These are phyloP conservation scores for Galerucella pusilla DNA, from an alignment of 2,888 invertebrate species.

Conservation along the genomic window DNA sequence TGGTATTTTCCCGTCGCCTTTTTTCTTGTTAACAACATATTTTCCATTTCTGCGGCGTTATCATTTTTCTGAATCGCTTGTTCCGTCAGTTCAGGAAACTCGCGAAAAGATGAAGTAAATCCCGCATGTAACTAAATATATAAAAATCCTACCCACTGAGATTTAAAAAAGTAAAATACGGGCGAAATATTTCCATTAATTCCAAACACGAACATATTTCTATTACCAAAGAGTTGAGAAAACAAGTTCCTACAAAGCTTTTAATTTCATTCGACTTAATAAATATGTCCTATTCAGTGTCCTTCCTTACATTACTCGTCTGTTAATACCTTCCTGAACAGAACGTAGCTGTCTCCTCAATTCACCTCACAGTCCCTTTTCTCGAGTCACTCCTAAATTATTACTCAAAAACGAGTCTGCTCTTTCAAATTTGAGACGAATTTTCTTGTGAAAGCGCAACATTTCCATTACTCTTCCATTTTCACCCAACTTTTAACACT, in stretches of 20 bases:
- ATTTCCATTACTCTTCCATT: slow-evolving; percentile 27
- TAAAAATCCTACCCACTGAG: not conserved
- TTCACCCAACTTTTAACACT: slow-evolving; percentile 1
- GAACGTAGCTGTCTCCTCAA: slow-evolving; percentile 16
- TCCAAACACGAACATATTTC: not conserved
- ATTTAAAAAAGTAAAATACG: not conserved
- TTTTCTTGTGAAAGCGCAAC: slow-evolving; percentile 25
- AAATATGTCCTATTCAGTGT: slow-evolving; percentile 3
- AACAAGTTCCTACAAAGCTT: not conserved
- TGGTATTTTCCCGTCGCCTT: too few relatives aligned
- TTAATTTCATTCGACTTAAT: not conserved
- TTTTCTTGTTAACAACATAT: not conserved
- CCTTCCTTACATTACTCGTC: not conserved
- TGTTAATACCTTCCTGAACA: not conserved
- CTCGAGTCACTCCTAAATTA: slow-evolving; percentile 15
- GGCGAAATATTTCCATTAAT: not conserved
- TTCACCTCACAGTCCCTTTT: slow-evolving; percentile 28
- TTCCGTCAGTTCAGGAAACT: not conserved
- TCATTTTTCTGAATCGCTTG: not conserved
- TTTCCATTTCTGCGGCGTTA: not conserved
- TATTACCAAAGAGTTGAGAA: not conserved
- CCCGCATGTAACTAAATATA: not conserved
- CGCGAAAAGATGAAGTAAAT: not conserved
- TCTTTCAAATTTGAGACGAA: slow-evolving; percentile 26
- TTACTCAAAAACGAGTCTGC: slow-evolving; percentile 20